These are phyloP conservation scores for Netelia fuscicornis DNA, from an alignment of 2,888 invertebrate species.

Conservation along the genomic window DNA sequence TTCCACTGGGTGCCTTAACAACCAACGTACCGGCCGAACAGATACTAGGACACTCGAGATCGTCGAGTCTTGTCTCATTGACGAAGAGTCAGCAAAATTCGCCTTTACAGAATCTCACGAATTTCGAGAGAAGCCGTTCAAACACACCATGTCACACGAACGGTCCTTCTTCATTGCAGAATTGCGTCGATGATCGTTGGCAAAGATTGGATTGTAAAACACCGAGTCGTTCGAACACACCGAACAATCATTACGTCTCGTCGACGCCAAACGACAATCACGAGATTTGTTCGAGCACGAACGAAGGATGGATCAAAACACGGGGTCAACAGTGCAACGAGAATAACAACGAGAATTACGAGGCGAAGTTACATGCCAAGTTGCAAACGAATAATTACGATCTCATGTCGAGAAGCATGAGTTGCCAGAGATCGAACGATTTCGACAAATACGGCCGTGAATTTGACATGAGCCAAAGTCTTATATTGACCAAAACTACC, in stretches of 20 bases:
- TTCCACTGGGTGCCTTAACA: conserved; percentile 91
- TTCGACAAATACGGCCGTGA: conserved; percentile 77
- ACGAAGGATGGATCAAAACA: conserved; percentile 76
- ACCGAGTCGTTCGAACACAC: conserved; percentile 77
- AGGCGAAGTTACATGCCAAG: conserved; percentile 27
- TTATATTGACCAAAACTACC: conserved; percentile 82
- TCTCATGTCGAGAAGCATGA: conserved; percentile 80
- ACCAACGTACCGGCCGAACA: conserved; percentile 94
- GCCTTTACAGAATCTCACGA: conserved; percentile 79
- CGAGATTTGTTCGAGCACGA: conserved; percentile 73
- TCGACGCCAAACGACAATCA: conserved; percentile 73
- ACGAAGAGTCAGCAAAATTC: conserved; percentile 81
- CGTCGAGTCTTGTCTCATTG: conserved; percentile 80
- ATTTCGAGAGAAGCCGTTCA: conserved; percentile 76
- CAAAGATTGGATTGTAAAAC: conserved; percentile 82
- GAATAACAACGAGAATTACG: conserved; percentile 72
- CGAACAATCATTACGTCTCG: conserved; percentile 66
- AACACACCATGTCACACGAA: conserved; percentile 72
- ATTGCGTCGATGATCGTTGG: conserved; percentile 78
- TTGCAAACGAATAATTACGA: conserved; percentile 69
- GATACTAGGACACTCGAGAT: conserved; percentile 88
- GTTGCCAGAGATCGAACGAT: conserved; percentile 76
- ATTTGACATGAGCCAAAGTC: conserved; percentile 83
- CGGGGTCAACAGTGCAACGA: conserved; percentile 72
- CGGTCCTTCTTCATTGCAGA: conserved; percentile 56